Evolutionary conservation across 1,140 invertebrate species (phyloP), one percentile per base, ranked within the genome.

Genomic region (Drosophila obscura): DNA sequence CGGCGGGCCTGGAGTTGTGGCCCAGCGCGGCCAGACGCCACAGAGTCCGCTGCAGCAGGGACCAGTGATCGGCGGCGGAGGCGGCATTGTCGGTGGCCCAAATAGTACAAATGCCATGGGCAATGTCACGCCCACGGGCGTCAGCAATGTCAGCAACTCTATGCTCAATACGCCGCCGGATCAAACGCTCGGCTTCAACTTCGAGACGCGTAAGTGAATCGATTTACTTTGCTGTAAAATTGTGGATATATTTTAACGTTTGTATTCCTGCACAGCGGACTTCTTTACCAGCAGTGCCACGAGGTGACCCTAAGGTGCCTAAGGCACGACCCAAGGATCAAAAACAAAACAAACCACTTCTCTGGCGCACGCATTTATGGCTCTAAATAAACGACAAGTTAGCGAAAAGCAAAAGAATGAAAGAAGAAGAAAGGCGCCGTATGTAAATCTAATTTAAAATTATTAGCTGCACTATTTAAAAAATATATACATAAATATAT

Each of bases 21-120:
- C 49, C 39, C 79, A 78, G 46, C 87, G 90, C 1, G 81, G 82
- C 5, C 82, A 76, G 56, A 91, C 91, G 24, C 90, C 91, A 11
- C 91, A 92, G 62, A 92, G 91, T 64, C 91, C 91, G 39, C 52
- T 91, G 60, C 83, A 84, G 58, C 90, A 90, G 68, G 83, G 77
- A 63, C 60, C 84, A 43, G 82, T 80, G 43, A 74, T 88, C 9
- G 73, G 65, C 46, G 73, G 61, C 19, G 64, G 63, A 11, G 67
- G 72, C 19, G 49, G 62, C 22, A 53, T 73, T 35, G 74, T 77
- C 44, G 69, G 67, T 22, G 66, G 58, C 43, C 73, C 49, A 45
- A 91, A 82, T 66, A 91, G 80, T 91, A 85, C 90, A 87, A 91
- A 91, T 77, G 48, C 73, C n/a, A 74, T 92, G 73, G 85, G 71